These are phyloP conservation scores for Halichoerus grypus DNA, from an alignment of 2,113 vertebrate species.

Conservation along the genomic window DNA sequence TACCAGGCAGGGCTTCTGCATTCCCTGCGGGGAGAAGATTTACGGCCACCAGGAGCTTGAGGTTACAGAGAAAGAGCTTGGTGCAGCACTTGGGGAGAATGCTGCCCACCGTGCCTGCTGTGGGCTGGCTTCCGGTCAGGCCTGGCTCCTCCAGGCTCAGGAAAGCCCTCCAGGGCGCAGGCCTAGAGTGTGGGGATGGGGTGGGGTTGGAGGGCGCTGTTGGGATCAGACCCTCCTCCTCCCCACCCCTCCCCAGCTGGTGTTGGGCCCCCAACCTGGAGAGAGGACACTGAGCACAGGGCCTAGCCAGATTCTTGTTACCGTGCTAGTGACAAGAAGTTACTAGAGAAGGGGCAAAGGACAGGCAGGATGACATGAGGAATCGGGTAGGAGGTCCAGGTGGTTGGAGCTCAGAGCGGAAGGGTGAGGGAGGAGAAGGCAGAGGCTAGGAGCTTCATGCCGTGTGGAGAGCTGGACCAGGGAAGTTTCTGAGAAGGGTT, in stretches of 20 bases:
- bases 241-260: background rate
- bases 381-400: background rate
- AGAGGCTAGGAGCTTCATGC: background rate
- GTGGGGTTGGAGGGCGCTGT: background rate
- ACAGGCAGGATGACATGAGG: background rate
- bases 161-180: background rate
- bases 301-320: background rate
- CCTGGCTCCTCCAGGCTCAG: background rate
- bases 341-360: background rate
- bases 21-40: slow-evolving; percentile 21
- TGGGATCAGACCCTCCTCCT: background rate
- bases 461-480: too few relatives aligned
- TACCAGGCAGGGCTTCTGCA: slow-evolving; percentile 52
- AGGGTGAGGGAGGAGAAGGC: background rate
- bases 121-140: background rate
- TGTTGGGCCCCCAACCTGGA: background rate
- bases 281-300: background rate
- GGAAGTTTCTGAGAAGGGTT: background rate
- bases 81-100: background rate
- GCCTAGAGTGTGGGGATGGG: too few relatives aligned
- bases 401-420: background rate
- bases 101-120: rapidly evolving
- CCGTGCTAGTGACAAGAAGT: background rate
- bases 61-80: background rate
- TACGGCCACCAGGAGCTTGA: background rate